These are phyloP conservation scores for Ophiothrix spiculata DNA, from an alignment of 35 echinoderm and acorn worm species.

Conservation along the genomic window DNA sequence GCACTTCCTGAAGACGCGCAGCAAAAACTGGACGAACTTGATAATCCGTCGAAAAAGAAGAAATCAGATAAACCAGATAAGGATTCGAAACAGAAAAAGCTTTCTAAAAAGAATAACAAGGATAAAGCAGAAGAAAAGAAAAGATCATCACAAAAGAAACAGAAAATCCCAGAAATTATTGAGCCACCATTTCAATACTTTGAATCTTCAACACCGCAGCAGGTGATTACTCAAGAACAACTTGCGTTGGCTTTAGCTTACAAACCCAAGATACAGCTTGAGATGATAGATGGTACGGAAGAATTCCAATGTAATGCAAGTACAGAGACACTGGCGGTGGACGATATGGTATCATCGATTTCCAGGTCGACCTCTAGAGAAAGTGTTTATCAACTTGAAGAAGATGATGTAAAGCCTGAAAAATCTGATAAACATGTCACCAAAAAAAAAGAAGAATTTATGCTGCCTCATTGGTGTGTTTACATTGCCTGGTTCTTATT, in stretches of 20 bases:
- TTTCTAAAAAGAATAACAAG: no score
- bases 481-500: slow-evolving; percentile 47
- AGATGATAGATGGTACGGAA: background rate
- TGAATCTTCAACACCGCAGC: no score
- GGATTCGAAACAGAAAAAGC: no score
- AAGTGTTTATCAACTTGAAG: background rate
- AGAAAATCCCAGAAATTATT: no score
- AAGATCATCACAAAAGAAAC: no score
- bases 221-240: background rate
- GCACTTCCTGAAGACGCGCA: background rate
- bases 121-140: no score
- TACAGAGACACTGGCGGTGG: background rate
- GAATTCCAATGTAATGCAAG: background rate
- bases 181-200: no score
- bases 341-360: background rate
- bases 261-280: background rate
- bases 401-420: background rate
- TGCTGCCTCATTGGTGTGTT: slow-evolving; percentile 56
- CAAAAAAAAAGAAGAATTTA: slow-evolving; percentile 37
- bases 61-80: background rate
- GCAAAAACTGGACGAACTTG: background rate
- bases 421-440: no score
- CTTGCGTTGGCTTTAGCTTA: background rate
- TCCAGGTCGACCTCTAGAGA: background rate
- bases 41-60: background rate